Evolutionary conservation across 1,140 invertebrate species (phyloP), one percentile per base, ranked within the genome.

Genomic region (Muscidifurax raptorellus): DNA sequence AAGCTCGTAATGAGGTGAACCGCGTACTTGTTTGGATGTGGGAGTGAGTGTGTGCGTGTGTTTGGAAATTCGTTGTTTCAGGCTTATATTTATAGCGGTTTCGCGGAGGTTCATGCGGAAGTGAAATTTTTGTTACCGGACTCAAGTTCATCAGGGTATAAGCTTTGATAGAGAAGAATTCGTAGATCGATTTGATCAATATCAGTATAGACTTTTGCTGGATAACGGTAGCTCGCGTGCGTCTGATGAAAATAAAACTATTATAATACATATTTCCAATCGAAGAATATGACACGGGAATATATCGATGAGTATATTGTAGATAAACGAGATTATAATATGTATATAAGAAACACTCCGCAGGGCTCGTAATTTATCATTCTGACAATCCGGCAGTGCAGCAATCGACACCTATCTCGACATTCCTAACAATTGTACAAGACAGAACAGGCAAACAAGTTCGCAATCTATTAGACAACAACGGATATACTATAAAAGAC

Each of bases 1-100:
- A 82, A 82, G 71, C 80, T 74, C 69, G 80, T 82, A 74, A 74
- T 47, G 40, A 71, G 36, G 40, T 15, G 12, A 28, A 30, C 27
- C 66, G 28, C 66, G 7, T 30, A 30, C 7, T 59, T 22, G 52
- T 59, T 18, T 22, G 6, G 52, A 59, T 59, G 52, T 59, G 22
- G 52, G 52, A n/a, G 66, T 69, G 22, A 7, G 10, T 15, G 22
- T n/a, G n/a, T n/a, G n/a, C n/a, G 66, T 2, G 66, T 80, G 9
- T 69, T 69, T 15, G 27, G 27, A 27, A 36, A 40, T 40, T 25
- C 22, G 64, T 44, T 67, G 9, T 59, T 77, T 59, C 25, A 25
- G 27, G 27, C 64, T 79, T 79, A 2, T 78, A 10, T 67, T 40
- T 79, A 27, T 22, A 27, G 18, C 12, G 44, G 22, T n/a, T 59